These are phyloP conservation scores for Pterocles gutturalis DNA, from an alignment of 2,113 vertebrate genomes.

Conservation along the genomic window DNA sequence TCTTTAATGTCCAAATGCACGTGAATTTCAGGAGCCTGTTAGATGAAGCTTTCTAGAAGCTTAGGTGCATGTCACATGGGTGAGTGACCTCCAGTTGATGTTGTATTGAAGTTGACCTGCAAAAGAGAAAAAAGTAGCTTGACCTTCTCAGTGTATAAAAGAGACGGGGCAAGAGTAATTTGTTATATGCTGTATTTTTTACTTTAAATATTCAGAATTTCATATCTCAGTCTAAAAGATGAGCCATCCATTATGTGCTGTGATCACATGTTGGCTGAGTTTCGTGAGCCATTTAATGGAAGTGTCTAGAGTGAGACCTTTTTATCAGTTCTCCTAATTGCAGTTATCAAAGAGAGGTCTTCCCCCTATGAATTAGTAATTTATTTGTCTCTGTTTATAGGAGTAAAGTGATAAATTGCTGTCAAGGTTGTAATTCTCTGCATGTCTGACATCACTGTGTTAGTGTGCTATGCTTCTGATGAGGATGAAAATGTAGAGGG, in stretches of 20 bases:
- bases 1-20: not conserved
- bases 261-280: not conserved
- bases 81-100: slow-evolving; percentile 44
- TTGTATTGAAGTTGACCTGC: slow-evolving; percentile 69
- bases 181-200: not conserved
- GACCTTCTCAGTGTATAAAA: not conserved
- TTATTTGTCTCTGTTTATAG: not conserved
- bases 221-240: not conserved
- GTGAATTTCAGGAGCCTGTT: slow-evolving; percentile 67
- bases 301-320: not conserved
- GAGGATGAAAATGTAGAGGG: not conserved
- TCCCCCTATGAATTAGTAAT: not conserved
- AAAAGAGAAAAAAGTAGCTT: slow-evolving; percentile 57
- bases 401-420: not conserved
- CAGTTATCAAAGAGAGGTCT: not conserved
- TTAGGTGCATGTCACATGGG: slow-evolving; percentile 73
- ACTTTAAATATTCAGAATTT: not conserved
- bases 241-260: rapidly evolving
- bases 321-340: not conserved
- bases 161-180: not conserved
- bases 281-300: not conserved
- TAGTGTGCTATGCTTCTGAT: not conserved
- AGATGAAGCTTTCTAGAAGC: slow-evolving; percentile 76
- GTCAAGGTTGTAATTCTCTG: not conserved
- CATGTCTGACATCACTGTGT: not conserved